Evolutionary conservation across 2,797 vertebrate genomes (phyloP), one percentile per base, ranked within the genome.

Genomic region (Hydrophis major): DNA sequence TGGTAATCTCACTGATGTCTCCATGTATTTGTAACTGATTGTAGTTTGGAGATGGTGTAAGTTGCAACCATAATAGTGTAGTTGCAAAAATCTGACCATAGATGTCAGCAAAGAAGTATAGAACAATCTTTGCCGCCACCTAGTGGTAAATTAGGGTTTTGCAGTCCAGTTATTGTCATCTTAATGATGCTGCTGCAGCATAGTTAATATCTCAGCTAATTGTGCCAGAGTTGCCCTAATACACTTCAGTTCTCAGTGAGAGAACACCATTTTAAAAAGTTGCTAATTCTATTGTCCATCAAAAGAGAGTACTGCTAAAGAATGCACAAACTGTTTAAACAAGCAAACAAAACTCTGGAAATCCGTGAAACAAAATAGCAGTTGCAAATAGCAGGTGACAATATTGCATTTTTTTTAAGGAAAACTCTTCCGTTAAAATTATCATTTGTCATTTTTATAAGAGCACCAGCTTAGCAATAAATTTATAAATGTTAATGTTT

Each of bases 401-500:
- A 95, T 0, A 4, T 93, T 87, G 69, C 88, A 93, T 94, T 94
- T 61, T 61, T 59, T 92, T 83, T 27, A 60, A 60, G 28, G 90
- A 91, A 94, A 96, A 94, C 3, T 56, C 93, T 89, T 47, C 27
- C 4, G 28, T 78, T 78, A 60, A 93, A 78, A 93, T 93, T 57
- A 88, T 94, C 87, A 60, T 95, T 96, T 92, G 92, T 97, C 92
- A 93, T 94, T 96, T 97, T 93, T 96, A 92, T 57, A 95, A 95
- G 92, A 96, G 94, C 95, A 95, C 89, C 97, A 90, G 95, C 96
- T 97, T 94, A 96, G 97, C 97, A 96, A 94, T 97, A 94, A 96
- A 94, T 96, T 96, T 96, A 97, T 97, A 97, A 97, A 96, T 97
- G 97, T 97, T 97, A 97, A 97, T 97, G 97, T 97, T 98, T 97